Conservation (phyloP, 2,797 vertebrate genomes). For the Acanthis flammea region DNA sequence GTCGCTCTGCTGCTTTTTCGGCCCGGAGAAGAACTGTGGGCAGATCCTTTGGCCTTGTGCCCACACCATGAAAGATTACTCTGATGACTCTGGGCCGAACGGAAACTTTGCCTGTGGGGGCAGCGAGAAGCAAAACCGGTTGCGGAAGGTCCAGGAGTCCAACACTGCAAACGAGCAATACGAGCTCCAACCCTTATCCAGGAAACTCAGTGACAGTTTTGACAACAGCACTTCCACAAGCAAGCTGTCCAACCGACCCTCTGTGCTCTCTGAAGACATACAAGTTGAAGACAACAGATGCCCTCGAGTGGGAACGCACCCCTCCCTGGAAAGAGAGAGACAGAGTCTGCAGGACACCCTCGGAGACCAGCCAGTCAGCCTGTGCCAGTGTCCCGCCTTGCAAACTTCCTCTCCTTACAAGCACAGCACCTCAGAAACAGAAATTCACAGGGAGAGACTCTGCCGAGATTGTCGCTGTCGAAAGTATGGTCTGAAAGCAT, state of each 20-base stretch:
- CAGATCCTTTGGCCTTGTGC: conserved; percentile 86
- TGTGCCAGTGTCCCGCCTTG: conserved; percentile 82
- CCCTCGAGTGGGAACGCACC: conserved; percentile 57
- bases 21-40: conserved; percentile 92
- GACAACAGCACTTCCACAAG: conserved; percentile 99
- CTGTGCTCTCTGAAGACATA: conserved; percentile 92
- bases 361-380: conserved; percentile 59
- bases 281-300: conserved; percentile 82
- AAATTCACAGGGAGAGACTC: conserved; percentile 48
- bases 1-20: conserved; percentile 95
- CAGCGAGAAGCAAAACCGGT: conserved; percentile 67
- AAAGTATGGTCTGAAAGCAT: conserved; percentile 34
- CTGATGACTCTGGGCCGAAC: conserved; percentile 75
- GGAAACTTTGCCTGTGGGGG: conserved; percentile 80
- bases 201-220: conserved; percentile 94
- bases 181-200: conserved; percentile 92
- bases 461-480: conserved; percentile 53
- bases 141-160: conserved; percentile 66
- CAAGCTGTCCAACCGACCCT: conserved; percentile 94
- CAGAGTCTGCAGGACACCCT: conserved; percentile 61
- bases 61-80: conserved; percentile 75
- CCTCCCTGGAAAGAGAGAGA: conserved; percentile 45
- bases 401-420: conserved; percentile 97
- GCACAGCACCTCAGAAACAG: conserved; percentile 60
- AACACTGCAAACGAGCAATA: conserved; percentile 87